Percentiles rank a stretch among this genome's conserved stretches.
Evolutionary conservation across 1,140 invertebrate genomes (phyloP).

Genomic region (Octopus bimaculoides): DNA sequence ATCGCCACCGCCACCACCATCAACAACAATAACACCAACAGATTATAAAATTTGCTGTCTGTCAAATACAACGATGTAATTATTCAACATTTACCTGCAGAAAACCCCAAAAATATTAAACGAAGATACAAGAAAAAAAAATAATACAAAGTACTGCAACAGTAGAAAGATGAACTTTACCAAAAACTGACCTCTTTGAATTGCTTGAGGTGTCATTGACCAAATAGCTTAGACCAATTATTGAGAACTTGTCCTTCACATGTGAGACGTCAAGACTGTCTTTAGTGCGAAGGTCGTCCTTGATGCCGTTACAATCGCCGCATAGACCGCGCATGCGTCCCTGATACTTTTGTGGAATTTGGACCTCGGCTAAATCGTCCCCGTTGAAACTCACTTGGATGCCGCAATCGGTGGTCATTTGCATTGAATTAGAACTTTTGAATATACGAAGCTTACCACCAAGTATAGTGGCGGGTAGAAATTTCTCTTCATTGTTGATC

Average conservation of each 20-base stretch:
- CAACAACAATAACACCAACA: too few species aligned
- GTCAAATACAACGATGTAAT: conserved; percentile 4
- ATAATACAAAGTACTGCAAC: neutral
- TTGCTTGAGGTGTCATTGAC: conserved; percentile 13
- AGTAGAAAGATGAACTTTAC: neutral
- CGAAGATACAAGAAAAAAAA: neutral
- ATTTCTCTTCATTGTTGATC: conserved; percentile 26
- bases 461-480: conserved; percentile 21
- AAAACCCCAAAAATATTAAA: neutral
- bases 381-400: conserved; percentile 80
- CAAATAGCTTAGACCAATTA: conserved; percentile 32
- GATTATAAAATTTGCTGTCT: neutral
- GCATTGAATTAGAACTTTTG: conserved; percentile 22
- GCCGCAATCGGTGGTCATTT: conserved; percentile 28
- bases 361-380: conserved; percentile 32
- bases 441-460: conserved; percentile 22
- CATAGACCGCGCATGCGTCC: conserved; percentile 55
- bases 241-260: conserved; percentile 16
- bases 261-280: conserved; percentile 26
- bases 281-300: conserved; percentile 28
- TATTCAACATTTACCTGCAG: neutral
- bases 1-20: too few species aligned
- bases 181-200: neutral
- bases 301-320: conserved; percentile 35
- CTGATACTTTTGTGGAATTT: conserved; percentile 73